Percentiles rank a stretch among this genome's conserved stretches.
phyloP scores from a whole-genome alignment of 2,113 vertebrate species.

The Peromyscus maniculatus region DNA sequence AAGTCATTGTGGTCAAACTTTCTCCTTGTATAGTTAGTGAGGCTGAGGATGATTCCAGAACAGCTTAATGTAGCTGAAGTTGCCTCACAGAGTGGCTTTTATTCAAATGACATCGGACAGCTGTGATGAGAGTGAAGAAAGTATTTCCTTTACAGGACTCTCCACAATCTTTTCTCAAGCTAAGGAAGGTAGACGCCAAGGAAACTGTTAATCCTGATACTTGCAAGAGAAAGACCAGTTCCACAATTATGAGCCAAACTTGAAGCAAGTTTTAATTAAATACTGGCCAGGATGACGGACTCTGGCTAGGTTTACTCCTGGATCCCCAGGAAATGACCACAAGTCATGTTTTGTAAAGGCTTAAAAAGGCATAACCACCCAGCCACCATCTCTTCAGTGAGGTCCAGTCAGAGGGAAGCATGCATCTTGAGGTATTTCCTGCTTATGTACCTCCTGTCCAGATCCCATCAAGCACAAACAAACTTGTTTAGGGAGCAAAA shows the following conservation, averaged over 20 bases:
- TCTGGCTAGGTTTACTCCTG: not conserved
- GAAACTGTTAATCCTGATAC: not conserved
- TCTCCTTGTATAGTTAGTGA: not conserved
- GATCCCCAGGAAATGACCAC: not conserved
- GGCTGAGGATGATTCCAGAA: constrained; percentile 36
- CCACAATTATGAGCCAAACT: not conserved
- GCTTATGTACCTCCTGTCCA: not conserved
- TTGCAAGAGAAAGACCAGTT: not conserved
- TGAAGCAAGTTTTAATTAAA: not conserved
- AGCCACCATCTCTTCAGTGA: not conserved
- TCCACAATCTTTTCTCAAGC: not conserved
- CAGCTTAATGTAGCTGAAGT: constrained; percentile 3
- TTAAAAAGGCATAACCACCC: not conserved
- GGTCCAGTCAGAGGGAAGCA: not conserved
- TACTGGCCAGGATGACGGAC: not conserved
- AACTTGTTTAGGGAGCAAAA: not conserved
- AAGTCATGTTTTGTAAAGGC: not conserved
- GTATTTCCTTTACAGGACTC: not conserved
- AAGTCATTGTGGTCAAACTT: not conserved
- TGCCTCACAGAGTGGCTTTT: constrained; percentile 30
- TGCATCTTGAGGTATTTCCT: not conserved
- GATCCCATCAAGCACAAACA: not conserved
- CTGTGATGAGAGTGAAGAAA: not conserved
- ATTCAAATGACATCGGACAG: not conserved
- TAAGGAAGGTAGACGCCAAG: not conserved